Evolutionary conservation across 1,140 invertebrate species (phyloP), one percentile per base, ranked within the genome.

Genomic region (Lasaia peninsularis): DNA sequence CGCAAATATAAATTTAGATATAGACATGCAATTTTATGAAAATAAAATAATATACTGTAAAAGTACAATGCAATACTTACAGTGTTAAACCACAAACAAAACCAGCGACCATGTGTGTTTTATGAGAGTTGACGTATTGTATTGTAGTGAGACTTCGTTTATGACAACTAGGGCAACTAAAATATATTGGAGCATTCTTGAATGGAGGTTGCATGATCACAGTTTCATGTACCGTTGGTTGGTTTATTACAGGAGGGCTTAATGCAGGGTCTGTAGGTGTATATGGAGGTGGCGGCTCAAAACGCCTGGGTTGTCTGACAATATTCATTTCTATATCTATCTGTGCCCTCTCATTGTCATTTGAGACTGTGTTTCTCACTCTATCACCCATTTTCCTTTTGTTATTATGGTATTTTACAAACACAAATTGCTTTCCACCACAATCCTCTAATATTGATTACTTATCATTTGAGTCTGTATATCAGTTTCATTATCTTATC

Each of bases 91-190:
- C 84, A 73, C 74, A 86, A 52, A 87, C 70, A 51, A 86, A 87
- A 32, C 84, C 84, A 51, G 82, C 78, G 6, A 79, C 10, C 68
- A 87, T 71, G 37, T 87, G 82, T 54, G 84, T 86, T 69, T 76
- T 80, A 14, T 68, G 69, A 6, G 82, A 75, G 52, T 73, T 84
- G n/a, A 72, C 65, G 67, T 73, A 75, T 65, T 77, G 58, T 24
- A 86, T 74, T 62, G 73, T 79, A 10, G 82, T 86, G 7, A 77
- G 50, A 7, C 69, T 56, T 51, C 68, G 71, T 63, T 75, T 71
- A 48, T 69, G 59, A 63, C 84, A 87, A 51, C 60, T 66, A 7
- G 71, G 70, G 52, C 84, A 87, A 12, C 60, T 56, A 33, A 67
- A 71, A 48, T 71, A 62, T 28, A 74, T 66, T 12, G 80, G 81